phyloP scores from a whole-genome alignment of 2,888 invertebrate species.

The Calameuta filiformis region DNA sequence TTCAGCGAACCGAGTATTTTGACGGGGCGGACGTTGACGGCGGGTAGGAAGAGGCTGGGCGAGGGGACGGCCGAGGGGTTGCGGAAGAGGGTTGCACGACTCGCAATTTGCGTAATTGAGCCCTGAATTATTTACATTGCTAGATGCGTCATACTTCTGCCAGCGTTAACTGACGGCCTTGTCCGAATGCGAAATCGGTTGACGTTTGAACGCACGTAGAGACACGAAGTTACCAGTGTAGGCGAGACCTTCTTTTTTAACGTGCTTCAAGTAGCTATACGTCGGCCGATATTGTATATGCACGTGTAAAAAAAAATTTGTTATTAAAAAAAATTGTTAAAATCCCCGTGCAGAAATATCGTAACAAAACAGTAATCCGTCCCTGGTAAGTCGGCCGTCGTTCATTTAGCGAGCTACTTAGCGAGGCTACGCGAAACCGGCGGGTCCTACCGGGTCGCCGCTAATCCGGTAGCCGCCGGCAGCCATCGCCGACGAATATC shows the following conservation, averaged over 20 bases:
- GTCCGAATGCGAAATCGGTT: conserved; percentile 47
- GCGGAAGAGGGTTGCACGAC: conserved; percentile 29
- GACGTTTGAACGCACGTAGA: conserved; percentile 39
- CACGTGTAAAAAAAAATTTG: no score
- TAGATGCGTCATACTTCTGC: conserved; percentile 59
- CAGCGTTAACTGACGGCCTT: conserved; percentile 41
- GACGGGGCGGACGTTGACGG: neutral
- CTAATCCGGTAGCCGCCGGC: conserved; percentile 31
- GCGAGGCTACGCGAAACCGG: conserved; percentile 33
- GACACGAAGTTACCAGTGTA: no score
- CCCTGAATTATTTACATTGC: conserved; percentile 63
- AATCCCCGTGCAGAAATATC: no score
- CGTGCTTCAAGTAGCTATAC: no score
- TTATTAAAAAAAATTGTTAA: no score
- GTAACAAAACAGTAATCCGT: conserved; percentile 8
- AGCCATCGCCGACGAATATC: no score
- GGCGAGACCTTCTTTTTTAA: no score
- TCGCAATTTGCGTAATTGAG: conserved; percentile 64
- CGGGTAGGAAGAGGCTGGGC: neutral
- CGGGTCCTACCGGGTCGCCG: conserved; percentile 11
- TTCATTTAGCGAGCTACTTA: conserved; percentile 44
- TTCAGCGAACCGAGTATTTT: no score
- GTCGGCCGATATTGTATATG: no score
- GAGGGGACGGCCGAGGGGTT: neutral
- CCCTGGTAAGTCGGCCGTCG: conserved; percentile 31